Percentiles rank a stretch among this genome's conserved stretches.
phyloP scores from a whole-genome alignment of 2,797 vertebrate species.

The Crenichthys baileyi region DNA sequence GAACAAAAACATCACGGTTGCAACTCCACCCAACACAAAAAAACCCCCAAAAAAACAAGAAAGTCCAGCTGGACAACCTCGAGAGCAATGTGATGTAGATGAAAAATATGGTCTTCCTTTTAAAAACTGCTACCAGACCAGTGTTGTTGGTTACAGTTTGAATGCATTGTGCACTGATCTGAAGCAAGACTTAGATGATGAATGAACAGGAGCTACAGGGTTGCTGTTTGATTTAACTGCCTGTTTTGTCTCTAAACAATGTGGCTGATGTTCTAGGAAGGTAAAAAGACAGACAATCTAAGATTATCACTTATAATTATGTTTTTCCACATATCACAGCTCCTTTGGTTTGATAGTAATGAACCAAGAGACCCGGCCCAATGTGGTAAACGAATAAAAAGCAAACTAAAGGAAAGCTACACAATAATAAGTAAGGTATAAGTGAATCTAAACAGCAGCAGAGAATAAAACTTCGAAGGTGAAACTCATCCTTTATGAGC shows the following conservation, averaged over 20 bases:
- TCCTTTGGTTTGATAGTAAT: not conserved
- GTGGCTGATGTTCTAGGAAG: constrained; percentile 1
- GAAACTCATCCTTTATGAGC: not conserved
- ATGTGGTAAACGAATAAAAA: not conserved
- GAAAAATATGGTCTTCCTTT: not conserved
- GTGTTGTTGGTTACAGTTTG: not conserved
- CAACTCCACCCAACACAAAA: constrained; percentile 37
- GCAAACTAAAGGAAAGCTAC: not conserved
- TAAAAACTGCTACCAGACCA: not conserved
- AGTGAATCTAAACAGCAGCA: not conserved
- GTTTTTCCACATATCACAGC: constrained; percentile 36
- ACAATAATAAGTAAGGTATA: not conserved
- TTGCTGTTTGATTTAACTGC: not conserved
- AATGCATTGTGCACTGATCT: not conserved
- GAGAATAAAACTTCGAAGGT: not conserved
- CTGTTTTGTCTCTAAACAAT: not conserved
- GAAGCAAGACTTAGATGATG: not conserved
- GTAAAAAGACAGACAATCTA: not conserved
- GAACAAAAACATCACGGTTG: constrained; percentile 47
- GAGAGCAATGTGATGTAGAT: constrained; percentile 11
- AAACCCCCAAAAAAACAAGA: constrained; percentile 33
- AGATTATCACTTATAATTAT: constrained; percentile 9
- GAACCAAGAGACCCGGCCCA: not conserved
- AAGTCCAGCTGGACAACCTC: constrained; percentile 58
- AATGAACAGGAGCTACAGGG: not conserved